A percentile compares a stretch with the other conserved stretches of the same genome.
Evolutionary conservation across 2,888 invertebrate genomes (phyloP).

Genomic region (Brachynemurus nebulosus): DNA sequence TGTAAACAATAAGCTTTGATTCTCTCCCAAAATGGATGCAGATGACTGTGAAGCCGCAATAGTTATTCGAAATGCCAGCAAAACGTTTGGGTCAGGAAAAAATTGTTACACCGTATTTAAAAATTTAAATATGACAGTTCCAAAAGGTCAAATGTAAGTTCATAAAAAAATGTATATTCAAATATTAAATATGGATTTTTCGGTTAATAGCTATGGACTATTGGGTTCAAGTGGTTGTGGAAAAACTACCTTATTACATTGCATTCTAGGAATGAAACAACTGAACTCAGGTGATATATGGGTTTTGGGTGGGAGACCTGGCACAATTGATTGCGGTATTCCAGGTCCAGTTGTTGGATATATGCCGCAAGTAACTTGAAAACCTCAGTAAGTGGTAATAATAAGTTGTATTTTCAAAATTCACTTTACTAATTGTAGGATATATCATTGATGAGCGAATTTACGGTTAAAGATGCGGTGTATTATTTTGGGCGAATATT

Average conservation of each 20-base stretch:
- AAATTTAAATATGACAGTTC: slow-evolving; percentile 58
- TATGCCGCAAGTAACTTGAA: slow-evolving; percentile 70
- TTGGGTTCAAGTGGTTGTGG: slow-evolving; percentile 85
- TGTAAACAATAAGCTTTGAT: too few relatives aligned
- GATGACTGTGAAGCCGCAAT: slow-evolving; percentile 39
- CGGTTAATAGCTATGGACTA: slow-evolving; percentile 65
- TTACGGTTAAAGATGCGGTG: slow-evolving; percentile 69
- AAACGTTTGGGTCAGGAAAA: slow-evolving; percentile 44
- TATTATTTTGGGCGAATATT: slow-evolving; percentile 79
- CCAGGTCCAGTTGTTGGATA: slow-evolving; percentile 67
- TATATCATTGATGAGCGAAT: slow-evolving; percentile 63
- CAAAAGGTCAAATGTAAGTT: slow-evolving; percentile 64
- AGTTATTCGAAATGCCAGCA: slow-evolving; percentile 50
- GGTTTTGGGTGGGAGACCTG: slow-evolving; percentile 60
- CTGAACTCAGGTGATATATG: slow-evolving; percentile 59
- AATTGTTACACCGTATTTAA: slow-evolving; percentile 46
- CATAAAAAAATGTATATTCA: slow-evolving; percentile 2
- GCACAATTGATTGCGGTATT: slow-evolving; percentile 44
- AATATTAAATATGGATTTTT: background rate
- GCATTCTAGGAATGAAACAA: slow-evolving; percentile 63
- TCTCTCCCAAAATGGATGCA: too few relatives aligned
- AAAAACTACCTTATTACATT: slow-evolving; percentile 75
- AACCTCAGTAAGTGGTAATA: background rate
- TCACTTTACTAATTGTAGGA: slow-evolving; percentile 46
- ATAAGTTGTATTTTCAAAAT: too few relatives aligned